Evolutionary conservation across 2,888 invertebrate species (phyloP).

Genomic region (Uropetala carovei): DNA sequence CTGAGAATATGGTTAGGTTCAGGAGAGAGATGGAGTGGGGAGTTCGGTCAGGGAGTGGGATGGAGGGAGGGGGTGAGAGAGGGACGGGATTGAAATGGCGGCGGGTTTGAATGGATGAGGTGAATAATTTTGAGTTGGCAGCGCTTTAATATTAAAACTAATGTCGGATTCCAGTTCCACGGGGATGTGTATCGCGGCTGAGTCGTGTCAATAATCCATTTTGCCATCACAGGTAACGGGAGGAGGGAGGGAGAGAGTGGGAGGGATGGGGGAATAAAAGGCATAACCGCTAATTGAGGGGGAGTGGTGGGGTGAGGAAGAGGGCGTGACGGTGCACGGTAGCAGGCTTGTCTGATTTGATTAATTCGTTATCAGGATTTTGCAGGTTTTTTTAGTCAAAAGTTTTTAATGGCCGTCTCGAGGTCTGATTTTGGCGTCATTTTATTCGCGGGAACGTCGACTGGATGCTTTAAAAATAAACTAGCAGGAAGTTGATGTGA

Average conservation of each 20-base stretch:
- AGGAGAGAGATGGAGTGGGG: not conserved
- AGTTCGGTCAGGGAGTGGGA: not conserved
- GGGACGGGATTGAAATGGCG: not conserved
- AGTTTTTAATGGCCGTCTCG: not conserved
- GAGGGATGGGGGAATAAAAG: not conserved
- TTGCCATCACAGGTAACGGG: slow-evolving; percentile 61
- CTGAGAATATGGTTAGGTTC: slow-evolving; percentile 57
- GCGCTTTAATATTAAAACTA: slow-evolving; percentile 60
- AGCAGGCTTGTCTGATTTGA: slow-evolving; percentile 32
- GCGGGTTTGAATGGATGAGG: slow-evolving; percentile 51
- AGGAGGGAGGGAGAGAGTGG: slow-evolving; percentile 2
- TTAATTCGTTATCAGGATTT: slow-evolving; percentile 59
- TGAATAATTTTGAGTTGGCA: slow-evolving; percentile 56
- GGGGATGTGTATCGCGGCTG: slow-evolving; percentile 40
- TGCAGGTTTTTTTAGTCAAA: not conserved
- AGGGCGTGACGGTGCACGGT: not conserved
- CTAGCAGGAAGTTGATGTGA: not conserved
- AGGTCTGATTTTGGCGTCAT: not conserved
- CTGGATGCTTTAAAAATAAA: not conserved
- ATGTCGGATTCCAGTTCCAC: slow-evolving; percentile 45
- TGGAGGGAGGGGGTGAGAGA: not conserved
- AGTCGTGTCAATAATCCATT: slow-evolving; percentile 60
- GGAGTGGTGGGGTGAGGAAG: not conserved
- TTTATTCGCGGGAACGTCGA: not conserved
- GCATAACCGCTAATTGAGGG: slow-evolving; percentile 33